Evolutionary conservation across 2,888 invertebrate species (phyloP).

Genomic region (Lithophane leautieri): DNA sequence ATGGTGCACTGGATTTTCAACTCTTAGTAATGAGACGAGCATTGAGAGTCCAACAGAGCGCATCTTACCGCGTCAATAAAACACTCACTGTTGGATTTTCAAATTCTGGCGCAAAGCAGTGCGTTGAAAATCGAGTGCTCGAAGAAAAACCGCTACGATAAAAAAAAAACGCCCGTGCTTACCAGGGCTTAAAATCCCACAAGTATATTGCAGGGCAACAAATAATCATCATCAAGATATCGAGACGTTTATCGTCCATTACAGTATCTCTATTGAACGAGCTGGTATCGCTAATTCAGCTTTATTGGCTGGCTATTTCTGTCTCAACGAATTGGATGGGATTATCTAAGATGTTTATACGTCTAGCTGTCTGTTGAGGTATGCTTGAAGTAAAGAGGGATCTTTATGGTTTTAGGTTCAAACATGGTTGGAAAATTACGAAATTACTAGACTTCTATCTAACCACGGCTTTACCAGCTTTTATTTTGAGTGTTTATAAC

Average conservation of each 20-base stretch:
- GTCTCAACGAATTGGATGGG: slow-evolving; percentile 46
- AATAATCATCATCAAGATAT: slow-evolving; percentile 52
- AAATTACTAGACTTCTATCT: neutral
- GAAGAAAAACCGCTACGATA: neutral
- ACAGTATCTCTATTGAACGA: slow-evolving; percentile 47
- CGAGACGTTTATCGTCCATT: slow-evolving; percentile 52
- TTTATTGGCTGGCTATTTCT: slow-evolving; percentile 55
- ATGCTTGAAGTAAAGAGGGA: slow-evolving; percentile 22
- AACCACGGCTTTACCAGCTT: neutral
- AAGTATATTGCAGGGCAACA: slow-evolving; percentile 15
- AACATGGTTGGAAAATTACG: neutral
- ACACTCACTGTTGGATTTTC: neutral
- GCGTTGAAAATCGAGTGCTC: neutral
- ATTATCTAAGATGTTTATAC: slow-evolving; percentile 41
- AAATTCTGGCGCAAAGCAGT: neutral
- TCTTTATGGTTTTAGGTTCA: slow-evolving; percentile 22
- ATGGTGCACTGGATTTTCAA: neutral
- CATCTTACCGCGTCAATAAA: neutral
- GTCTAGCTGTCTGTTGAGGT: slow-evolving; percentile 13
- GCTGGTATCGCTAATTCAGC: slow-evolving; percentile 48
- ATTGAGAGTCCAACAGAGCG: neutral
- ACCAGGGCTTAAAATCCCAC: neutral
- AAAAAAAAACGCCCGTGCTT: neutral
- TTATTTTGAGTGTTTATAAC: neutral
- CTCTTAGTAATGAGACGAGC: neutral